Conservation (phyloP, 2,113 vertebrate species). For the Rhea americana region DNA sequence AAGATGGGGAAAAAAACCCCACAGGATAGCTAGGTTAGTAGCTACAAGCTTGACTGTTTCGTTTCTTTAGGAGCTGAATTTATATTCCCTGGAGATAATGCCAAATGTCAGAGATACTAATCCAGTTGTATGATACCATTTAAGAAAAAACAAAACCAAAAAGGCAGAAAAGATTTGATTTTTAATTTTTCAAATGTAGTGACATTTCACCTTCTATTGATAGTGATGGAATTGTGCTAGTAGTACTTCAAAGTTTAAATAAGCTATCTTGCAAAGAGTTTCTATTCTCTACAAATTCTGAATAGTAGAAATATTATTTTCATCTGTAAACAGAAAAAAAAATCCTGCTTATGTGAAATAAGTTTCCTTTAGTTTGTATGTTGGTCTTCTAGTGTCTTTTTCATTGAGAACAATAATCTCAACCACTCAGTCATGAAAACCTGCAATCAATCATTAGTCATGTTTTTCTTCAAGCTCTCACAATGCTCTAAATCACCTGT, state of each 20-base stretch:
- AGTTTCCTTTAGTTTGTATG: background rate
- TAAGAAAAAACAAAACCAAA: background rate
- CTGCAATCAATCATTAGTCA: background rate
- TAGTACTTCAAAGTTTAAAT: background rate
- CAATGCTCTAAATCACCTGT: accelerated
- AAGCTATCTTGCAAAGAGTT: background rate
- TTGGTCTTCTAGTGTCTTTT: background rate
- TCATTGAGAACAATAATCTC: background rate
- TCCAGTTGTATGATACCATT: background rate
- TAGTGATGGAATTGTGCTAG: background rate
- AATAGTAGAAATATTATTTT: background rate
- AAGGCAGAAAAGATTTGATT: background rate
- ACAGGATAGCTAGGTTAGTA: background rate
- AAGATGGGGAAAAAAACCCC: background rate
- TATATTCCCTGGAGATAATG: background rate
- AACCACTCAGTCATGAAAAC: background rate
- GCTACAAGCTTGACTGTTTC: background rate
- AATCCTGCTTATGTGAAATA: background rate
- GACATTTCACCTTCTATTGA: background rate
- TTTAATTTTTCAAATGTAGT: background rate
- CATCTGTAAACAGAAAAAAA: background rate
- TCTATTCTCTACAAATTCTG: background rate
- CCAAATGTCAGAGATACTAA: background rate
- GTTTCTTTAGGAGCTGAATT: background rate
- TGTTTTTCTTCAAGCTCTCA: background rate